Evolutionary conservation across 2,113 vertebrate species (phyloP).

Genomic region (Salminus brasiliensis): DNA sequence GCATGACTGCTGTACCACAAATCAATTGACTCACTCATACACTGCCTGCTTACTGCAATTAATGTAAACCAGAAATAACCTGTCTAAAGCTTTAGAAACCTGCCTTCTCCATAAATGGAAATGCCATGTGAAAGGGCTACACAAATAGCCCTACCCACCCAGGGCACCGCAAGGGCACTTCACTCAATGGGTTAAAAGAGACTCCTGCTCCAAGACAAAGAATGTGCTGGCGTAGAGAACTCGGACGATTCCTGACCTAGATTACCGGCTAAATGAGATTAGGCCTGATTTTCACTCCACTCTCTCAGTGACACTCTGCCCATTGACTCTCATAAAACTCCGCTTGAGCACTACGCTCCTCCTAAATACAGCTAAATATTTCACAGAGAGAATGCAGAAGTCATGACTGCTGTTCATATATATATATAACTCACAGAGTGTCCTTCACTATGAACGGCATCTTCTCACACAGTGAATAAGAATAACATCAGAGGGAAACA

Average conservation of each 20-base stretch:
- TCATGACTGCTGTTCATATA: background rate
- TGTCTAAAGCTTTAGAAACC: too few relatives aligned
- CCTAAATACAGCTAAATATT: background rate
- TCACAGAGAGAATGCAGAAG: background rate
- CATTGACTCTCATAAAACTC: background rate
- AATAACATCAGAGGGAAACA: background rate
- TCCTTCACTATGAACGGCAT: background rate
- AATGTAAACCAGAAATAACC: background rate
- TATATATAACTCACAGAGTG: background rate
- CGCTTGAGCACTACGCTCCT: background rate
- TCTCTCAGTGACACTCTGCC: background rate
- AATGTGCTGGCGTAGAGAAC: background rate
- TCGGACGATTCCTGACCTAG: background rate
- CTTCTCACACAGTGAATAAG: background rate
- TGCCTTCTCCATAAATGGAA: too few relatives aligned
- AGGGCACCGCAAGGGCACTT: background rate
- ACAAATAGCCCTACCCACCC: too few relatives aligned
- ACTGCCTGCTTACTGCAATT: too few relatives aligned
- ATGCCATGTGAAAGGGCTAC: too few relatives aligned
- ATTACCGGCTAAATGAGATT: background rate
- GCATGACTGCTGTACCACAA: background rate
- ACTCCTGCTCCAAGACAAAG: background rate
- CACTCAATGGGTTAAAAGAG: background rate
- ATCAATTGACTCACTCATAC: background rate
- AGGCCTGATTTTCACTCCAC: background rate